phyloP scores from a whole-genome alignment of 2,888 invertebrate species.

The Macropis europaea region DNA sequence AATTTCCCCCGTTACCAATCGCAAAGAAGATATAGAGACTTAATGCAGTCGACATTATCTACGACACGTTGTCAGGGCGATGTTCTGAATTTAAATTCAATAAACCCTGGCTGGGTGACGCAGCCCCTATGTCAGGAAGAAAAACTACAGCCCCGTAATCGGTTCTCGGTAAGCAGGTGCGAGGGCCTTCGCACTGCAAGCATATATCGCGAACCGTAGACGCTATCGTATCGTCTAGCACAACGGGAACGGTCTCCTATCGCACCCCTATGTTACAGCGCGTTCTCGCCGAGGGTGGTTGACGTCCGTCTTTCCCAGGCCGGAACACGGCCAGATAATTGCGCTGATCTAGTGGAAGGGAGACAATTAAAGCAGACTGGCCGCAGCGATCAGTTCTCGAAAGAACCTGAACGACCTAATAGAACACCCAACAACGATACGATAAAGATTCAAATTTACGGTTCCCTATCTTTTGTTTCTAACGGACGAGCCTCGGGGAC shows the following conservation, averaged over 20 bases:
- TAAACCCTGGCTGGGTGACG: constrained; percentile 12
- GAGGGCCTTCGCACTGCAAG: constrained; percentile 35
- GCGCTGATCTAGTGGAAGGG: constrained; percentile 35
- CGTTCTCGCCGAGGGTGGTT: constrained; percentile 54
- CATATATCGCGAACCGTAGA: constrained; percentile 35
- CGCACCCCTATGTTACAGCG: constrained; percentile 62
- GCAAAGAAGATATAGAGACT: too few species aligned
- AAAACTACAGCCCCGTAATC: constrained; percentile 49
- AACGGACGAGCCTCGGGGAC: too few species aligned
- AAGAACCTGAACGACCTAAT: background rate
- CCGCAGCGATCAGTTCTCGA: background rate
- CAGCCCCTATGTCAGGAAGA: constrained; percentile 36
- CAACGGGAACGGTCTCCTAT: constrained; percentile 55
- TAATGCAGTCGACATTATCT: background rate
- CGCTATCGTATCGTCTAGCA: constrained; percentile 51
- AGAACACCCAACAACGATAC: too few species aligned
- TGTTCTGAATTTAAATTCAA: constrained; percentile 39
- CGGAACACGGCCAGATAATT: constrained; percentile 46
- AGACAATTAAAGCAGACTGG: constrained; percentile 36
- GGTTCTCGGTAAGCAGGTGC: constrained; percentile 51
- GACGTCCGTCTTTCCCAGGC: constrained; percentile 55
- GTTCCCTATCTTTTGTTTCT: too few species aligned
- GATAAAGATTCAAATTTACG: too few species aligned
- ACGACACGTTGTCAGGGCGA: background rate
- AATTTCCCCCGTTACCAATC: too few species aligned